Evolutionary conservation across 2,113 vertebrate species (phyloP), one percentile per base, ranked within the genome.

Genomic region (Actinemys pallida): DNA sequence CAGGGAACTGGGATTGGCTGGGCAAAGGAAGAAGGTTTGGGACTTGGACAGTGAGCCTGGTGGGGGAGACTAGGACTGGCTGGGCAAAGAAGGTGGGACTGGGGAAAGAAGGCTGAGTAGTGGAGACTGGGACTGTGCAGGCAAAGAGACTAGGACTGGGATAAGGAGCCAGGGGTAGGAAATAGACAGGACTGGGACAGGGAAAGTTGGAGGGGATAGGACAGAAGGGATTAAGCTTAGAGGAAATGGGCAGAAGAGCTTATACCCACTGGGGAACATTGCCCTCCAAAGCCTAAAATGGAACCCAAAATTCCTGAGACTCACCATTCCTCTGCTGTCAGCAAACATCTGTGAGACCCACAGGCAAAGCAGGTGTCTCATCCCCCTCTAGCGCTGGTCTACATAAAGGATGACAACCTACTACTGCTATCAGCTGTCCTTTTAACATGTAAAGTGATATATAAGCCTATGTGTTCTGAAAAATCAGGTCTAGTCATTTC

Each of bases 401-500:
- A 9, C 62, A n/a, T 69, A 69, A n/a, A n/a, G 62, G 31, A 69
- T 69, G 16, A 69, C 62, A 65, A 65, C 62, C 16, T 17, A 65
- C 16, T 65, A 65, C 31, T 65, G 62, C 62, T 8, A 69, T n/a
- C 31, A n/a, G 35, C 62, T 19, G 14, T 19, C 4, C 62, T 69
- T 69, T 69, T n/a, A n/a, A 49, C 52, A 69, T 29, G 50, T 45
- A 87, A 88, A 9, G 2, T 86, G n/a, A 78, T 2, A 1, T 24
- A 83, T 22, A 86, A 91, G 10, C 3, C 87, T 17, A 42, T 42
- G 31, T 25, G 5, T n/a, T 90, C 81, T 86, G 75, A 92, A 62
- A 88, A 95, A 86, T 65, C 1, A 94, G 2, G 10, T 92, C 42
- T 81, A 86, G 76, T 31, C 80, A 88, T 88, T 94, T 96, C 45